Percentiles rank a stretch among this genome's conserved stretches.
phyloP scores from a whole-genome alignment of 37 sponge, comb jelly and placozoan genomes.

The Haliclona indistincta region DNA sequence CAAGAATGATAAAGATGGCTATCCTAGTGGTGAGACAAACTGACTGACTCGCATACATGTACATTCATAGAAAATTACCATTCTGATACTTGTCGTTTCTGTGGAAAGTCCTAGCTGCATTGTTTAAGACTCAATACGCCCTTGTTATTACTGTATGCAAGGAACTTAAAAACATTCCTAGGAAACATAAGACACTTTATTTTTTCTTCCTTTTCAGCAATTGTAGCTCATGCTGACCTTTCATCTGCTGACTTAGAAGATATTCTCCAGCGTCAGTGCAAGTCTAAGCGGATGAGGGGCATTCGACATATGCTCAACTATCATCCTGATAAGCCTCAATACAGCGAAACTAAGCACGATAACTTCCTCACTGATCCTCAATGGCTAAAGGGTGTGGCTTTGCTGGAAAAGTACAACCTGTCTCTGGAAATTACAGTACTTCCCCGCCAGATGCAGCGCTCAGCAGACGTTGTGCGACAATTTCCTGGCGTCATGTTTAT shows the following conservation, averaged over 20 bases:
- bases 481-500: slow-evolving; percentile 77
- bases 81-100: too few species aligned
- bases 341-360: slow-evolving; percentile 53
- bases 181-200: too few species aligned
- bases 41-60: neutral
- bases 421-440: slow-evolving; percentile 82
- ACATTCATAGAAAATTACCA: too few species aligned
- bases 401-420: slow-evolving; percentile 72
- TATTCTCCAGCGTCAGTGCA: slow-evolving; percentile 55
- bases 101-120: neutral
- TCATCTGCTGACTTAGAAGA: slow-evolving; percentile 29
- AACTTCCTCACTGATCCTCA: slow-evolving; percentile 67
- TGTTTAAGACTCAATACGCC: too few species aligned
- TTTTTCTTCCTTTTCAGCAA: slow-evolving; percentile 30
- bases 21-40: slow-evolving; percentile 33
- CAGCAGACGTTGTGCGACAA: slow-evolving; percentile 50
- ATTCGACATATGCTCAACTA: slow-evolving; percentile 82
- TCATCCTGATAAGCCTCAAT: slow-evolving; percentile 63
- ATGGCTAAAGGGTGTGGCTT: slow-evolving; percentile 73
- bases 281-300: slow-evolving; percentile 64
- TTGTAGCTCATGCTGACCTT: slow-evolving; percentile 71
- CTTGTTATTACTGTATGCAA: too few species aligned
- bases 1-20: slow-evolving; percentile 12
- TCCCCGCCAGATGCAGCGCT: slow-evolving; percentile 59
- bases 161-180: too few species aligned